Conservation (phyloP, 2,113 vertebrate genomes). For the Silurus meridionalis region DNA sequence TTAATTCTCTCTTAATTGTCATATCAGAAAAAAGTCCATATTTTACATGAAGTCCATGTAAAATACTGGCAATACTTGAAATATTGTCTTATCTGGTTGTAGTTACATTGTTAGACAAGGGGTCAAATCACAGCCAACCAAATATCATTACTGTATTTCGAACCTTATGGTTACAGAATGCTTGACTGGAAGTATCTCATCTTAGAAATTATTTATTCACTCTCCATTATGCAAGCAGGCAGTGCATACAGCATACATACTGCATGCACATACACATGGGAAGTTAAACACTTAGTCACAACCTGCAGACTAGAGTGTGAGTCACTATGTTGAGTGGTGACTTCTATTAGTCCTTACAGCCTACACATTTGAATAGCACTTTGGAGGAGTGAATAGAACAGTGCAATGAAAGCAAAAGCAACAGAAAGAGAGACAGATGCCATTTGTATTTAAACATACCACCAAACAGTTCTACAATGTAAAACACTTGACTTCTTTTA, state of each 20-base stretch:
- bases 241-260: background rate
- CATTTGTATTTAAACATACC: background rate
- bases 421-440: background rate
- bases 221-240: background rate
- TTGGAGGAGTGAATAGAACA: conserved; percentile 3
- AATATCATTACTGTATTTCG: background rate
- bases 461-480: background rate
- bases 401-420: conserved; percentile 10
- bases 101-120: background rate
- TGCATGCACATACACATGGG: background rate
- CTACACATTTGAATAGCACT: conserved; percentile 22
- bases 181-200: background rate
- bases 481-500: background rate
- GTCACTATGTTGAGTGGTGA: conserved; percentile 29
- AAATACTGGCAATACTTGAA: background rate
- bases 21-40: background rate
- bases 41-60: background rate
- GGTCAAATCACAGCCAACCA: background rate
- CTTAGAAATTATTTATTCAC: background rate
- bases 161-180: background rate
- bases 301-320: conserved; percentile 26
- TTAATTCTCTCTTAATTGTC: background rate
- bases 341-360: conserved; percentile 16
- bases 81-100: background rate
- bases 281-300: conserved; percentile 20